These are phyloP conservation scores for Dendropsophus ebraccatus DNA, from an alignment of 2,113 vertebrate genomes.

Conservation along the genomic window DNA sequence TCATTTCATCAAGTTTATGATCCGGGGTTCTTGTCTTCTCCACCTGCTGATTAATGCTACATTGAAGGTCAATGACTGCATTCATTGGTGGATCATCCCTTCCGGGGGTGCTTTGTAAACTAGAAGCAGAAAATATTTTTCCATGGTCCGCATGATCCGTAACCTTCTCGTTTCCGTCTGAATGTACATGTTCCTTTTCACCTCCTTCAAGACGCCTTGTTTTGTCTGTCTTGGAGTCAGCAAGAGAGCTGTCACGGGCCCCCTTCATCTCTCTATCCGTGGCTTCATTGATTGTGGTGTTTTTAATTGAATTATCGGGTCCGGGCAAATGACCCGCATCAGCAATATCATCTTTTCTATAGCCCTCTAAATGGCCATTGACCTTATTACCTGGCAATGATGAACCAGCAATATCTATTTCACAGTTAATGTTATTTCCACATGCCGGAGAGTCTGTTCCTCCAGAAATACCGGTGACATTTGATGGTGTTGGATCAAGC, in stretches of 20 bases:
- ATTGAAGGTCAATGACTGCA: constrained; percentile 32
- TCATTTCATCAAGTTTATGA: constrained; percentile 53
- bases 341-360: constrained; percentile 33
- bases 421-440: constrained; percentile 47
- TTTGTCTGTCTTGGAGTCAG: background rate
- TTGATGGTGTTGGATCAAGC: constrained; percentile 20
- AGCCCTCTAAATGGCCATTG: constrained; percentile 34
- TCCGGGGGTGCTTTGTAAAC: background rate
- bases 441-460: constrained; percentile 42
- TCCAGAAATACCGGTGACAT: constrained; percentile 13
- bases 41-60: background rate
- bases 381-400: constrained; percentile 43
- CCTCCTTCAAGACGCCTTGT: background rate
- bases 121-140: background rate
- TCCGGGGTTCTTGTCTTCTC: constrained; percentile 26
- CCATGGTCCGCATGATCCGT: background rate
- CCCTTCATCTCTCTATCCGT: constrained; percentile 49
- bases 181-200: background rate
- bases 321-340: constrained; percentile 13
- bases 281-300: constrained; percentile 22
- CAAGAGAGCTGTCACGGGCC: background rate
- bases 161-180: background rate
- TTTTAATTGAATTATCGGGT: background rate
- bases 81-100: background rate
- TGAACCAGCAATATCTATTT: constrained; percentile 51